Base-by-base conservation (phyloP, 1,140 invertebrate genomes). In the Doryteuthis pealeii region DNA sequence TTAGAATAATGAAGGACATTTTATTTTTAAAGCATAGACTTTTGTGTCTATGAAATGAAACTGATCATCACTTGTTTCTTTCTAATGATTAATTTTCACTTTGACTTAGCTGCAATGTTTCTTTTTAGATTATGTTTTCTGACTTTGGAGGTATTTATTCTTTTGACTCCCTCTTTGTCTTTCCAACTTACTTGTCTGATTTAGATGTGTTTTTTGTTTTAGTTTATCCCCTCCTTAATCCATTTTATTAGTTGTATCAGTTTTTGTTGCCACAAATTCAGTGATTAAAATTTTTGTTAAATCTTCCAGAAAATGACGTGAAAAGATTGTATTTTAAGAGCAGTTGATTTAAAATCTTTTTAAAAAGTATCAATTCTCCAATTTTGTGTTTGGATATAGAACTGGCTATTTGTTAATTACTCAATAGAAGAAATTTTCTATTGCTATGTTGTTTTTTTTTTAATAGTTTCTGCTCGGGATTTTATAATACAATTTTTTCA, bases 251-350 rank as follows among this genome's bases (percentile, higher is more conserved):
- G 22, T n/a, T 62, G 22, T 32, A 32, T 26, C 28, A 26, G 28
- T 68, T 68, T 68, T 68, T 68, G 66, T 68, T 68, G 66, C 66
- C 66, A 68, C 32, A 68, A 68, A 68, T 68, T 68, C 66, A 68
- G 66, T 68, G 66, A 68, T 68, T 68, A 68, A 68, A 32, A 68
- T 33, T 68, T 68, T 68, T 68, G 66, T 68, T 68, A 32, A 30
- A 68, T 68, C 32, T 32, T 68, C n/a, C 22, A 68, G 31, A 68
- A 33, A 33, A 32, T 68, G 18, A 33, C n/a, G 6, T 31, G 32
- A 22, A 68, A 68, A 30, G 30, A 68, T 30, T 32, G 66, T 68
- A 32, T 3, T 62, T 30, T 30, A 6, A 26, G 5, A 62, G 28
- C 58, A 62, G 58, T 6, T 6, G 6, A 62, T 68, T 22, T 31